phyloP scores from a whole-genome alignment of 30 jellyfish, hydroid and myxozoan genomes.

The Hydractinia symbiolongicarpus region DNA sequence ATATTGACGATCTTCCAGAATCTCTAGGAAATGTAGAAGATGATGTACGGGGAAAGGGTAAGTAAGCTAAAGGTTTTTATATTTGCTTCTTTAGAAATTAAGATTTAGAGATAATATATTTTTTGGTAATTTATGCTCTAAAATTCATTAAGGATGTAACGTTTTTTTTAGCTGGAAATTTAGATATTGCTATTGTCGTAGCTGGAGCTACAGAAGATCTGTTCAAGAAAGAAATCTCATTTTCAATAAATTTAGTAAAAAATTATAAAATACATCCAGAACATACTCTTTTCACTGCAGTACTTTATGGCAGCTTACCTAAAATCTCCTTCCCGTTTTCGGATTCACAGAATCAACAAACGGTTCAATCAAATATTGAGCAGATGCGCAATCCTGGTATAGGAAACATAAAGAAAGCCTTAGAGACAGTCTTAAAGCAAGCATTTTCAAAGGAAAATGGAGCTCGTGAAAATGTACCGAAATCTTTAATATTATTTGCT shows the following conservation, averaged over 20 bases:
- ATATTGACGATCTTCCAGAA: not conserved
- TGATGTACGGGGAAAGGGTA: not conserved
- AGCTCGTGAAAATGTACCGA: not conserved
- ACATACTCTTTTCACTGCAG: constrained; percentile 33
- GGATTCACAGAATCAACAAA: too few relatives aligned
- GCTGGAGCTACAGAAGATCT: constrained; percentile 11
- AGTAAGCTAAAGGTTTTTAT: too few relatives aligned
- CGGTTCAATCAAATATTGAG: too few relatives aligned
- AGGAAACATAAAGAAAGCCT: constrained; percentile 29
- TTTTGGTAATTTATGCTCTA: not conserved
- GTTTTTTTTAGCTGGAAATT: not conserved
- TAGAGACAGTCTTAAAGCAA: constrained; percentile 55
- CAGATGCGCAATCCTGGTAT: too few relatives aligned
- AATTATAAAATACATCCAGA: constrained; percentile 28
- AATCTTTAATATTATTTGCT: not conserved
- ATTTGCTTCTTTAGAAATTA: too few relatives aligned
- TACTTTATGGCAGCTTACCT: constrained; percentile 44
- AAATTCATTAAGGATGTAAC: not conserved
- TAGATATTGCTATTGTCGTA: not conserved
- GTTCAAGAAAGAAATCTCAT: constrained; percentile 41
- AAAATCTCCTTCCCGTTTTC: too few relatives aligned
- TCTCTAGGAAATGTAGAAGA: not conserved
- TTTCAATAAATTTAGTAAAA: constrained; percentile 15
- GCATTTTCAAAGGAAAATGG: not conserved
- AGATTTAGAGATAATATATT: too few relatives aligned